Base-by-base conservation (phyloP, 2,113 vertebrate species). In the Ascaphus truei region DNA sequence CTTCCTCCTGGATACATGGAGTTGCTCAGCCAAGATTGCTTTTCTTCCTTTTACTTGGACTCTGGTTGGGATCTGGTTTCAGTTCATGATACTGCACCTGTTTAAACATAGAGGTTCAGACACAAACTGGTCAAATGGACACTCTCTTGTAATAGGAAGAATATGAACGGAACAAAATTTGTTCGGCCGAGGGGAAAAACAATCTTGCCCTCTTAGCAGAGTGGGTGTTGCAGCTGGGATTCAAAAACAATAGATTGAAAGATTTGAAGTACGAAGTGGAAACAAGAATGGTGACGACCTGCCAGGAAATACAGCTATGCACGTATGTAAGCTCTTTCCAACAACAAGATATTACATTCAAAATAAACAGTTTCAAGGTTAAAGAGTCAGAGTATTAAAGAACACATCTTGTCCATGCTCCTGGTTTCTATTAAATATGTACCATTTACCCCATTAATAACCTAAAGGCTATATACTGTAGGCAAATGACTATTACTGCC, bases 41-140 rank as follows among this genome's bases (percentile, higher is more conserved):
- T 95, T 96, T 98, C 94, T 98, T 99, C 88, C 90, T 95, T 86
- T 96, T 98, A 87, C 90, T 96, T 7, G 95, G 95, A 87, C 95
- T 98, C 77, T 93, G 94, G 80, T 89, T 92, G 83, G 90, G 87
- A 83, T 98, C 96, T 82, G 86, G 89, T 94, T 97, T 97, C 93
- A 98, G 88, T 82, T 98, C 95, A 80, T 92, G 91, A 84, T 95
- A 97, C 71, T 98, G 96, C 94, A 96, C 92, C 97, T 99, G 95
- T 96, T 95, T 89, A 95, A 96, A 98, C 88, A 98, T 77, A 91
- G 77, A 23, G n/a, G 34, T 86, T 87, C 78, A 83, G 78, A 78
- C 64, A 81, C 68, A 81, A 76, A 83, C 52, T 29, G 60, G 84
- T 94, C 87, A 93, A 84, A 81, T 91, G 88, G 76, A 0, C 68